These are phyloP conservation scores for Synergus umbraculus DNA, from an alignment of 2,888 invertebrate genomes.

Conservation along the genomic window DNA sequence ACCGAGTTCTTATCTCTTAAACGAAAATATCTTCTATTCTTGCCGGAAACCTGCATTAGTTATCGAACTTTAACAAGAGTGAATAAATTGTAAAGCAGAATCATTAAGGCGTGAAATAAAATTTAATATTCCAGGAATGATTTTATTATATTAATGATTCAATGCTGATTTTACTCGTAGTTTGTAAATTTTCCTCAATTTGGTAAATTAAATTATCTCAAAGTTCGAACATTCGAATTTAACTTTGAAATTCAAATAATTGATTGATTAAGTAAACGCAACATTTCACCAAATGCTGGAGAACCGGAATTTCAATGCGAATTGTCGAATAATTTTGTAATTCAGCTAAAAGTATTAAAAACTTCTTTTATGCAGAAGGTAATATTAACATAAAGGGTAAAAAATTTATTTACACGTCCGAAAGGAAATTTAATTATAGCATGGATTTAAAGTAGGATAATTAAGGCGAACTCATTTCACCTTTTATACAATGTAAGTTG, in stretches of 20 bases:
- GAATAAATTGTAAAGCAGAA: background rate
- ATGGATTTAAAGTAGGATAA: background rate
- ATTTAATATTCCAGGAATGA: background rate
- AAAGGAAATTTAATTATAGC: background rate
- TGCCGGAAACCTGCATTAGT: background rate
- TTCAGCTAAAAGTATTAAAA: too few relatives aligned
- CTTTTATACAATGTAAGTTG: background rate
- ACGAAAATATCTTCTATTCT: background rate
- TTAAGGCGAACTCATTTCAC: background rate
- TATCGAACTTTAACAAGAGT: background rate
- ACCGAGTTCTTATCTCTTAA: background rate
- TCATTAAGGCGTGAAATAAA: background rate
- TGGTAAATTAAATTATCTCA: slow-evolving; percentile 1
- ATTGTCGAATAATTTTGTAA: too few relatives aligned
- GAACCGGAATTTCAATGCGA: background rate
- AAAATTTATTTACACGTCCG: background rate
- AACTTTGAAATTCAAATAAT: slow-evolving; percentile 29
- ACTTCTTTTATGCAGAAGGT: too few relatives aligned
- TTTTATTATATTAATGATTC: background rate
- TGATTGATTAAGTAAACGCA: background rate
- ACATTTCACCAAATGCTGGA: background rate
- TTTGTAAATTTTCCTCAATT: background rate
- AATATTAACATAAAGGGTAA: background rate
- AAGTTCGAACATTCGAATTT: slow-evolving; percentile 5
- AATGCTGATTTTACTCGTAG: background rate